Evolutionary conservation across 2,888 invertebrate genomes (phyloP), one percentile per base, ranked within the genome.

Genomic region (Xestia ashworthii): DNA sequence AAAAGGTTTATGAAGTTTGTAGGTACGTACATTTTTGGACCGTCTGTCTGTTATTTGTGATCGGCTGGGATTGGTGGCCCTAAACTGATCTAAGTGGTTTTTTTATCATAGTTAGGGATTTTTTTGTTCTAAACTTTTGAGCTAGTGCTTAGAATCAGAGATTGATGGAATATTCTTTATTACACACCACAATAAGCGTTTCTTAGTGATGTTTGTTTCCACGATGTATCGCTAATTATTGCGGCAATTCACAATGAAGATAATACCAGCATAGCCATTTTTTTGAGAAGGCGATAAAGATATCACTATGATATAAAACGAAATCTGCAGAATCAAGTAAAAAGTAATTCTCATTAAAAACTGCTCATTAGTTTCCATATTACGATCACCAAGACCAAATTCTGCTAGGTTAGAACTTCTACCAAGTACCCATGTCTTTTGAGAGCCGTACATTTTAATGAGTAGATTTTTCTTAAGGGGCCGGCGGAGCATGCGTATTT

Each of bases 1-100:
- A 85, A 88, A 88, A 81, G 50, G 78, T 80, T 84, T 78, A 78
- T 82, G 82, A 79, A 82, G 69, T 80, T 85, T 71, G 76, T 76
- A 46, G 50, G 5, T 48, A 67, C 60, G 73, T 48, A 67, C 60
- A 71, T 32, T 84, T 82, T 74, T 82, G 48, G 14, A 22, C 77
- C 46, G 67, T 16, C 60, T 67, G 38, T 41, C 14, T 62, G 41
- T 19, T 22, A 5, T 48, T 48, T 67, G 14, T 55, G 2, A 44
- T 8, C 8, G n/a, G 2, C 19, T 62, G 14, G 32, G 38, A 70
- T 67, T 38, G 19, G 60, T n/a, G 19, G 16, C 11, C 19, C 53
- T 44, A 11, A 22, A 41, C 12, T 11, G 14, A 9, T 0, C 44
- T 38, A 16, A 19, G 16, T 60, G 32, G 5, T 16, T 25, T 25